phyloP scores from a whole-genome alignment of 1,140 invertebrate genomes.

The Heliconius congener region DNA sequence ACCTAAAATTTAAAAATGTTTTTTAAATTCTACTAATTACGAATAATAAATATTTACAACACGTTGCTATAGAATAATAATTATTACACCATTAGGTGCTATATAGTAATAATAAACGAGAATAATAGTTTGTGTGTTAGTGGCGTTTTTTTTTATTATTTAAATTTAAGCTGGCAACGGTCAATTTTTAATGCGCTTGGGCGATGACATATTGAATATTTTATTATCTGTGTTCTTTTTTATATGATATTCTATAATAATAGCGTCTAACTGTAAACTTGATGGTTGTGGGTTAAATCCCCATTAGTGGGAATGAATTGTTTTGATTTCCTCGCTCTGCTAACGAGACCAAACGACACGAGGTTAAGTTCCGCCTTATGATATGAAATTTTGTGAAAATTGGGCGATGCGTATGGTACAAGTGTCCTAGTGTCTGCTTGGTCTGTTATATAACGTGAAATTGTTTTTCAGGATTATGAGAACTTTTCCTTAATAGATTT shows the following conservation, averaged over 20 bases:
- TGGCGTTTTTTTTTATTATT: conserved; percentile 34
- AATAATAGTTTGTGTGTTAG: conserved; percentile 46
- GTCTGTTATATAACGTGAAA: no score
- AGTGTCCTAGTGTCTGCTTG: no score
- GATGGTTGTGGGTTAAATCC: no score
- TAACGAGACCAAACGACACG: no score
- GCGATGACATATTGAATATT: conserved; percentile 11
- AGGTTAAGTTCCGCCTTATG: no score
- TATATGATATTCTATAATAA: conserved; percentile 6
- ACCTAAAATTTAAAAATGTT: conserved; percentile 43
- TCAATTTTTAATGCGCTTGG: conserved; percentile 31
- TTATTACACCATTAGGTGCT: conserved; percentile 63
- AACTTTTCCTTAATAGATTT: neutral
- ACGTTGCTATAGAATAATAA: conserved; percentile 61
- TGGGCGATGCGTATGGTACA: no score
- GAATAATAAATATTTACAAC: conserved; percentile 55
- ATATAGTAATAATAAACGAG: conserved; percentile 47
- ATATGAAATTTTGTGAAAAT: no score
- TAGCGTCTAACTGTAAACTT: no score
- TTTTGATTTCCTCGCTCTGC: neutral
- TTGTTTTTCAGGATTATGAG: neutral
- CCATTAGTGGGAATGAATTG: neutral
- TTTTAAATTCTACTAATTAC: conserved; percentile 16
- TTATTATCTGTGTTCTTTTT: neutral
- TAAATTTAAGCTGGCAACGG: conserved; percentile 30